phyloP scores from a whole-genome alignment of 1,140 invertebrate species.

The Archegozetes longisetosus region DNA sequence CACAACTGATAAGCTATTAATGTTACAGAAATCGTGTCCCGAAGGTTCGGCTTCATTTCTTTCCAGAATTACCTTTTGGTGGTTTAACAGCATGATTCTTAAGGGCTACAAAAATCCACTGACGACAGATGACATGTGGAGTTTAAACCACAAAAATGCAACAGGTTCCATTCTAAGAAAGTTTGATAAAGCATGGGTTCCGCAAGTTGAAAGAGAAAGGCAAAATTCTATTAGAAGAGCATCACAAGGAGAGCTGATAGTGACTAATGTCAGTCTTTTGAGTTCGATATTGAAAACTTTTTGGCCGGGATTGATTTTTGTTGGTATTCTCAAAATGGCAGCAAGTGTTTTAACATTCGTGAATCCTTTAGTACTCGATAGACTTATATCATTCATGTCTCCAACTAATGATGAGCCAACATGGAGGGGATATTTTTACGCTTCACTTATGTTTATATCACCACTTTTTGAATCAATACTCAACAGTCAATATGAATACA shows the following conservation, averaged over 20 bases:
- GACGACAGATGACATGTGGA: constrained; percentile 8
- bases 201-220: background rate
- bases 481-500: constrained; percentile 15
- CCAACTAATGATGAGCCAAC: constrained; percentile 50
- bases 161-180: constrained; percentile 56
- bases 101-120: constrained; percentile 12
- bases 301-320: constrained; percentile 64
- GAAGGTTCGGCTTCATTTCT: constrained; percentile 68
- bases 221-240: background rate
- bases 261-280: background rate
- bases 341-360: constrained; percentile 74
- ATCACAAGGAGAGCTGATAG: background rate
- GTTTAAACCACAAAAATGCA: constrained; percentile 41
- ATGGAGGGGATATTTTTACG: constrained; percentile 13
- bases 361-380: constrained; percentile 45
- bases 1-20: background rate
- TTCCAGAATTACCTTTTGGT: constrained; percentile 69
- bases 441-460: constrained; percentile 12
- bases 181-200: constrained; percentile 55
- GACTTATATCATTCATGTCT: constrained; percentile 11
- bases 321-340: constrained; percentile 53
- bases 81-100: constrained; percentile 55
- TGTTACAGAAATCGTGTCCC: constrained; percentile 33
- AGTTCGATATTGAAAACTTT: constrained; percentile 48
- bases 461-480: constrained; percentile 15